These are phyloP conservation scores for Mycetomoellerius zeteki DNA, from an alignment of 1,140 invertebrate species.

Conservation along the genomic window DNA sequence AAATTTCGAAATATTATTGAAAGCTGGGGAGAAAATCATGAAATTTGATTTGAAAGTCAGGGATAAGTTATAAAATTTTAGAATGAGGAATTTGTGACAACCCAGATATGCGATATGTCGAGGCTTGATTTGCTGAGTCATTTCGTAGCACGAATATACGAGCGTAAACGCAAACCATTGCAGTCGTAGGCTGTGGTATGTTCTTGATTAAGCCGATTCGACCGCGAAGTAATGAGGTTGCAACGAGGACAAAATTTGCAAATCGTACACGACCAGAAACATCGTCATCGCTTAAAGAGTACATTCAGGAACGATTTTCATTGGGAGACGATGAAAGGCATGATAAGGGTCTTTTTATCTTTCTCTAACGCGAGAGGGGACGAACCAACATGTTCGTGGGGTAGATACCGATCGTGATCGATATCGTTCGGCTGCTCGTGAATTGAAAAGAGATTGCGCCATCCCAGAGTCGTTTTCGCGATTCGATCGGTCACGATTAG, in stretches of 20 bases:
- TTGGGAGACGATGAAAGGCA: constrained; percentile 61
- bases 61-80: too few species aligned
- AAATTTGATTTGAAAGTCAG: too few species aligned
- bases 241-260: constrained; percentile 76
- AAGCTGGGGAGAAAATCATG: too few species aligned
- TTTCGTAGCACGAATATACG: constrained; percentile 6
- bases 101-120: background rate
- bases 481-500: constrained; percentile 62
- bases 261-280: constrained; percentile 56
- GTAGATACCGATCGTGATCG: constrained; percentile 81
- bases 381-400: constrained; percentile 78
- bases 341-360: constrained; percentile 53
- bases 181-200: constrained; percentile 11
- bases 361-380: constrained; percentile 24
- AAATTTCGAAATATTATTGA: too few species aligned
- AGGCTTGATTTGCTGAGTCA: constrained; percentile 18
- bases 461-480: constrained; percentile 56
- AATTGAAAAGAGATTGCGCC: constrained; percentile 71
- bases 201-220: constrained; percentile 68
- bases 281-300: constrained; percentile 53
- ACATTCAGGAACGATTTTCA: constrained; percentile 43
- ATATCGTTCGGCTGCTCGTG: constrained; percentile 79
- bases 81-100: too few species aligned
- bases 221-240: constrained; percentile 13
- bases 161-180: background rate